Evolutionary conservation across 2,797 vertebrate species (phyloP).

Genomic region (Notamacropus eugenii): DNA sequence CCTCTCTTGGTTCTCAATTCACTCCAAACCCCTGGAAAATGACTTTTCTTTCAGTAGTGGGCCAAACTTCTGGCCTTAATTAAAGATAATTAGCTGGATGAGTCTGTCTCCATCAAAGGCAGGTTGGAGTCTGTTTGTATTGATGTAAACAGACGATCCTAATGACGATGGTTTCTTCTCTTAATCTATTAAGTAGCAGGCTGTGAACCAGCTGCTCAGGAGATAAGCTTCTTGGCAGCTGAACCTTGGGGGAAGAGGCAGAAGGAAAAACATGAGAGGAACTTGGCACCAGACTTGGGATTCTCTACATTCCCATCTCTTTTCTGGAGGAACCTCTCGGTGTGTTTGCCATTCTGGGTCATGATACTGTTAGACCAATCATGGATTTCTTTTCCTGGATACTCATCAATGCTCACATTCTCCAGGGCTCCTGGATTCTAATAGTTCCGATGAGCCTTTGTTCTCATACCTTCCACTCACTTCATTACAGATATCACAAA

Average conservation of each 20-base stretch:
- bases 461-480: background rate
- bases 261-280: background rate
- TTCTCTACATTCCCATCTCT: background rate
- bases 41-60: background rate
- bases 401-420: background rate
- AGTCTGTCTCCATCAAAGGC: background rate
- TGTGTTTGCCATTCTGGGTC: background rate
- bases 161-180: background rate
- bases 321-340: background rate
- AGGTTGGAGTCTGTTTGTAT: background rate
- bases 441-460: background rate
- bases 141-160: background rate
- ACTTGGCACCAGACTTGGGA: background rate
- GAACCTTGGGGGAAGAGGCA: background rate
- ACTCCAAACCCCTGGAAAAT: background rate
- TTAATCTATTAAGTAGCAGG: background rate
- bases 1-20: background rate
- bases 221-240: background rate
- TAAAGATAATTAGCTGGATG: background rate
- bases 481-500: background rate
- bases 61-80: background rate
- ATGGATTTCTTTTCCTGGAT: background rate
- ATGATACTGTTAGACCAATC: background rate
- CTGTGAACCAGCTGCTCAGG: conserved; percentile 4
- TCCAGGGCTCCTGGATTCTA: background rate